phyloP scores from a whole-genome alignment of 2,797 vertebrate genomes.

The Tiaroga cobitis region DNA sequence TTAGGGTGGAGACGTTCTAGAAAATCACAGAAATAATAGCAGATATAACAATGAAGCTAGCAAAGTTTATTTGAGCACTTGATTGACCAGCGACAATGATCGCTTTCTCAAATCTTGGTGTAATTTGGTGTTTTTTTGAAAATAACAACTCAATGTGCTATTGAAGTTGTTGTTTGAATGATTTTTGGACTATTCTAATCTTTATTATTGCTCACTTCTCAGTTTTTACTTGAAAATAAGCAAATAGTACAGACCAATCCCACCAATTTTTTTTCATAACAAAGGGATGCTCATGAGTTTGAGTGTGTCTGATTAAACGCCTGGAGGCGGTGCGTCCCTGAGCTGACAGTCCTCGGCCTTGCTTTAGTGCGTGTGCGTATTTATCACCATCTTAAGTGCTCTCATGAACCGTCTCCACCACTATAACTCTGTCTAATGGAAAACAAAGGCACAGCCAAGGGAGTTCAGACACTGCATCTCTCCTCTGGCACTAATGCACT shows the following conservation, averaged over 20 bases:
- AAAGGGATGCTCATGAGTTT: background rate
- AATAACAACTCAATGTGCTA: background rate
- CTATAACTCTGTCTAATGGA: conserved; percentile 78
- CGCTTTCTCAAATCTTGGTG: background rate
- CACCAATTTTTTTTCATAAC: background rate
- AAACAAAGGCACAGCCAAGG: conserved; percentile 72
- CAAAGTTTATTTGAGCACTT: background rate
- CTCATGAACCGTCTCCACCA: conserved; percentile 66
- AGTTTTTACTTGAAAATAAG: background rate
- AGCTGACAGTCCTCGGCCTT: conserved; percentile 73
- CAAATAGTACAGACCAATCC: background rate
- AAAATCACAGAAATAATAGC: background rate
- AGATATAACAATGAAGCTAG: background rate
- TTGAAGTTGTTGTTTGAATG: background rate
- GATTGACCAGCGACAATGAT: background rate
- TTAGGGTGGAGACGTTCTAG: background rate
- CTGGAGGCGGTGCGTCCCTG: conserved; percentile 66
- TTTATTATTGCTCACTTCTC: background rate
- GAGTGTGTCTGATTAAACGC: conserved; percentile 51
- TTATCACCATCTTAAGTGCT: conserved; percentile 77
- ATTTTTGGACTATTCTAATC: background rate
- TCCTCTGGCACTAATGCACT: conserved; percentile 56
- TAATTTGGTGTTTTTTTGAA: background rate
- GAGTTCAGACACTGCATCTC: conserved; percentile 61
- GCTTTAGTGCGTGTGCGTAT: conserved; percentile 72